Base-by-base conservation (phyloP, 1,140 invertebrate species). In the Paralvinella palmiformis region DNA sequence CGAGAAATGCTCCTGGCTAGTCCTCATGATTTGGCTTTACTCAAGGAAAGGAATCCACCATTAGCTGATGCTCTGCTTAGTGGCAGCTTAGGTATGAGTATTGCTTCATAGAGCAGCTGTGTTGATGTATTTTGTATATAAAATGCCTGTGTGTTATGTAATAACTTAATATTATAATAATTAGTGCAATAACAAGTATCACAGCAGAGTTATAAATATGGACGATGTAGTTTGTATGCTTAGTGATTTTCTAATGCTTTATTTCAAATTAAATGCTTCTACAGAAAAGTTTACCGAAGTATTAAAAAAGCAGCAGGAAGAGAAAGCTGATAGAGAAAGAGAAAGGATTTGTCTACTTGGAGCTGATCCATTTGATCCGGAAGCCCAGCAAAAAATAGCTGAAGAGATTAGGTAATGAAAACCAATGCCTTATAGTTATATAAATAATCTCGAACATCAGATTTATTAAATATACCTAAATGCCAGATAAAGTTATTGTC, bases 361-460 rank as follows among this genome's bases (percentile, higher is more conserved):
- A 71, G 92, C 94, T 1, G 90, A 96, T 85, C 94, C 94, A 0
- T 97, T 98, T 81, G 93, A 97, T 81, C 87, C 91, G 1, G 93
- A 96, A 79, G 91, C 92, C 0, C 95, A 98, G 78, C 84, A 88
- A 69, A 83, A 96, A 62, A 98, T 98, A 72, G 94, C 92, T 17
- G 94, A 96, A 76, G 92, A 96, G 83, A 97, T 97, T 62, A 85
- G 88, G 70, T 77, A 63, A 62, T 4, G 27, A 10, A 45, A 17
- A 20, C 27, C 33, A n/a, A 55, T 29, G 13, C 15, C 29, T 7
- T 22, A 20, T 41, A 53, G 50, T 53, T 13, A n/a, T n/a, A n/a
- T n/a, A n/a, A n/a, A n/a, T n/a, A n/a, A n/a, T n/a, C n/a, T n/a
- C n/a, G n/a, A n/a, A n/a, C n/a, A n/a, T n/a, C n/a, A n/a, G n/a